A percentile compares a stretch with the other conserved stretches of the same genome.
phyloP scores from a whole-genome alignment of 2,888 invertebrate genomes.

The Trissoscelio sp. region DNA sequence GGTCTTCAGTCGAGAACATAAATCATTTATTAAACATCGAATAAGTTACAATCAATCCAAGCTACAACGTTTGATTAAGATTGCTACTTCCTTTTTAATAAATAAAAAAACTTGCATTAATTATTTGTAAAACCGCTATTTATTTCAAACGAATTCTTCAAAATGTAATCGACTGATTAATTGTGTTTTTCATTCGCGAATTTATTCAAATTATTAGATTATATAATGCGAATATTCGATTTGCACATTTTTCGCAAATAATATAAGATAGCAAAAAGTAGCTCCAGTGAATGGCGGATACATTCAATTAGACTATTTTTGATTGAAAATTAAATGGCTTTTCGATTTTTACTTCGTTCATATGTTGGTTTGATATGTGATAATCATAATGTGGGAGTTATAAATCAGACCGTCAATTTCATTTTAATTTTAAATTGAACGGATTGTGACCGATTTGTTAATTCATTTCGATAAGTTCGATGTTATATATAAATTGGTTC shows the following conservation, averaged over 20 bases:
- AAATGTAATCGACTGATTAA: conserved; percentile 2
- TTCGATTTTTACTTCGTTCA: conserved; percentile 28
- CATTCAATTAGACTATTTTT: conserved; percentile 37
- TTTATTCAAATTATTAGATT: conserved; percentile 15
- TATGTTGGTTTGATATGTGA: conserved; percentile 4
- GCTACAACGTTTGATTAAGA: conserved; percentile 44
- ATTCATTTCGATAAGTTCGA: not conserved
- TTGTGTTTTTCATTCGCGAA: not conserved
- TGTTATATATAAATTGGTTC: too few relatives aligned
- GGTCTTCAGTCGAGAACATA: conserved; percentile 36
- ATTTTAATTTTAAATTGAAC: conserved; percentile 8
- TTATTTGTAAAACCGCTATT: too few relatives aligned
- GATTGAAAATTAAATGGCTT: conserved; percentile 46
- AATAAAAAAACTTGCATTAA: too few relatives aligned
- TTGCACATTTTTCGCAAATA: not conserved
- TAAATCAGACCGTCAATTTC: conserved; percentile 18
- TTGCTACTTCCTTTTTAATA: conserved; percentile 57
- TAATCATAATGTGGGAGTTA: conserved; percentile 24
- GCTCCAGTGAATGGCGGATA: conserved; percentile 21
- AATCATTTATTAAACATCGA: conserved; percentile 58
- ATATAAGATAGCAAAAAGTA: conserved; percentile 42
- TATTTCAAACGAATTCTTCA: not conserved
- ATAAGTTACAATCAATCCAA: conserved; percentile 36
- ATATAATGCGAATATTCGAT: not conserved
- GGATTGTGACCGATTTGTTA: not conserved